Evolutionary conservation across 2,888 invertebrate genomes (phyloP).

Genomic region (Steinernema carpocapsae): DNA sequence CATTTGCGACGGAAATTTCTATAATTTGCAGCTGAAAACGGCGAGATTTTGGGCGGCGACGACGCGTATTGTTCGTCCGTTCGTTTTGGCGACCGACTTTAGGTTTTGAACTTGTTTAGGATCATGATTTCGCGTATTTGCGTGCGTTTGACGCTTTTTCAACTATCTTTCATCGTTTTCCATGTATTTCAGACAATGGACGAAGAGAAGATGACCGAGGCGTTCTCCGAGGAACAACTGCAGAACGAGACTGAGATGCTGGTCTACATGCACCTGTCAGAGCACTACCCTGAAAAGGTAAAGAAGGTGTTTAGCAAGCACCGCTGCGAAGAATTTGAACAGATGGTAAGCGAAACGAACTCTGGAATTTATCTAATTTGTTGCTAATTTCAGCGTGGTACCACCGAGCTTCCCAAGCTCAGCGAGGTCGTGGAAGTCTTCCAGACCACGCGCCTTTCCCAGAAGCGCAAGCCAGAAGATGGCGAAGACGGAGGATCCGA

Average conservation of each 20-base stretch:
- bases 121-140: too few relatives aligned
- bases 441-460: conserved; percentile 40
- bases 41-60: too few relatives aligned
- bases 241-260: neutral
- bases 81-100: too few relatives aligned
- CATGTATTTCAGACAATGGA: too few relatives aligned
- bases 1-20: too few relatives aligned
- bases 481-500: neutral
- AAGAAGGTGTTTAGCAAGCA: neutral
- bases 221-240: too few relatives aligned
- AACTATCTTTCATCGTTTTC: too few relatives aligned
- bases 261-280: neutral
- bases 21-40: too few relatives aligned
- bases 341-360: neutral
- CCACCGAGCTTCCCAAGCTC: neutral
- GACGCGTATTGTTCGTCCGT: too few relatives aligned
- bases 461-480: conserved; percentile 34
- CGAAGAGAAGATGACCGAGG: too few relatives aligned
- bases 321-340: neutral
- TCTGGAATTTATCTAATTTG: neutral
- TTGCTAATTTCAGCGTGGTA: neutral
- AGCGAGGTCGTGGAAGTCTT: neutral
- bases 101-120: too few relatives aligned
- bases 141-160: too few relatives aligned
- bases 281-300: neutral